Evolutionary conservation across 2,888 invertebrate genomes (phyloP).

Genomic region (Philereme vetulata): DNA sequence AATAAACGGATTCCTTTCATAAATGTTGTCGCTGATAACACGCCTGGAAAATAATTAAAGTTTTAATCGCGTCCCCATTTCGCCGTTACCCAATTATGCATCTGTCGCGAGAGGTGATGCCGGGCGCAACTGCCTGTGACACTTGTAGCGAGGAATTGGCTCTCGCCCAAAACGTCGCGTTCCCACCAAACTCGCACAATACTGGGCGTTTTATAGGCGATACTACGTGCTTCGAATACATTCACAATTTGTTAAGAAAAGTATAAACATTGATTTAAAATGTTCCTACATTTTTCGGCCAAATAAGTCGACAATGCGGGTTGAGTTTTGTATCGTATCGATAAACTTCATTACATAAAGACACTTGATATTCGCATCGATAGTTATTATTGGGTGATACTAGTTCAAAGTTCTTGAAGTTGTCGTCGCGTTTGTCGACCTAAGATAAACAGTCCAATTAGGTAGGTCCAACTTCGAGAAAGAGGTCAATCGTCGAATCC

Average conservation of each 20-base stretch:
- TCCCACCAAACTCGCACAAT: slow-evolving; percentile 45
- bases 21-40: slow-evolving; percentile 37
- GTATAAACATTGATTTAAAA: slow-evolving; percentile 1
- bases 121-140: slow-evolving; percentile 57
- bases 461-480: too few relatives aligned
- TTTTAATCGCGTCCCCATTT: slow-evolving; percentile 60
- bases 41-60: slow-evolving; percentile 49
- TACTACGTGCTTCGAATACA: slow-evolving; percentile 45
- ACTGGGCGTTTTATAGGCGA: slow-evolving; percentile 36
- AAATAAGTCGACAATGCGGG: too few relatives aligned
- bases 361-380: too few relatives aligned
- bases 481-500: too few relatives aligned
- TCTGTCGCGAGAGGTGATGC: slow-evolving; percentile 61
- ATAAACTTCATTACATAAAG: too few relatives aligned
- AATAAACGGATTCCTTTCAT: slow-evolving; percentile 37
- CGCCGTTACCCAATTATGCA: slow-evolving; percentile 65
- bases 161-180: slow-evolving; percentile 55
- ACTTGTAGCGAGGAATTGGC: slow-evolving; percentile 78
- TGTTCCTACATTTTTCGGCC: not conserved
- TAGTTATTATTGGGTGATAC: too few relatives aligned
- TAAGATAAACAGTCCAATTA: too few relatives aligned
- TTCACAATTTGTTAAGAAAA: slow-evolving; percentile 28
- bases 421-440: too few relatives aligned
- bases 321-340: too few relatives aligned
- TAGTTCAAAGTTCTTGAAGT: too few relatives aligned